phyloP scores from a whole-genome alignment of 2,888 invertebrate species.

The Gibbula magus region DNA sequence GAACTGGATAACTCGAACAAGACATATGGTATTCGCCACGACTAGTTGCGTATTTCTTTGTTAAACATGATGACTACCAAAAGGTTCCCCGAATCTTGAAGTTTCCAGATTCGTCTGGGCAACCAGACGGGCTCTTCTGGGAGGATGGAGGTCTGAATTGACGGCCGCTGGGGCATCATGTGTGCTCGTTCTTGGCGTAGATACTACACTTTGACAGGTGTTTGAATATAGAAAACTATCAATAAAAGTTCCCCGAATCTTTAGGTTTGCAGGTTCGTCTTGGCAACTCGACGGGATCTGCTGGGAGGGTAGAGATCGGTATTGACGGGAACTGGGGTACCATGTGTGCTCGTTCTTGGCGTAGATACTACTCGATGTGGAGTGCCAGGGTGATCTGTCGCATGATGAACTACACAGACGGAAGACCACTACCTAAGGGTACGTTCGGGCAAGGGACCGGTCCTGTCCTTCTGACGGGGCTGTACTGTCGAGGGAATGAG shows the following conservation, averaged over 20 bases:
- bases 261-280: constrained; percentile 24
- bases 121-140: constrained; percentile 48
- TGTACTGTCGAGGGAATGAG: constrained; percentile 36
- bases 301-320: constrained; percentile 80
- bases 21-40: too few species aligned
- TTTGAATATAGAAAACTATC: too few species aligned
- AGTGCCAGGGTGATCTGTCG: constrained; percentile 79
- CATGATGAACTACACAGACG: constrained; percentile 74
- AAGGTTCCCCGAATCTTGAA: too few species aligned
- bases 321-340: constrained; percentile 83
- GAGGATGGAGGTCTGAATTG: constrained; percentile 82
- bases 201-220: too few species aligned
- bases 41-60: too few species aligned
- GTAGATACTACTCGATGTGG: constrained; percentile 80
- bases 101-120: constrained; percentile 34
- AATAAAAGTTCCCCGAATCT: too few species aligned
- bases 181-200: constrained; percentile 78
- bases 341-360: constrained; percentile 77
- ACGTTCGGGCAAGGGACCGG: background rate
- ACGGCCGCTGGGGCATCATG: constrained; percentile 83
- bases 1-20: too few species aligned
- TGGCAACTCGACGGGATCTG: constrained; percentile 41
- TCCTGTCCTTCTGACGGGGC: constrained; percentile 29
- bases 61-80: too few species aligned
- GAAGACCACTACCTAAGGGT: background rate